Conservation (phyloP, 2,888 invertebrate genomes). For the Lepidochrysops patricia region DNA sequence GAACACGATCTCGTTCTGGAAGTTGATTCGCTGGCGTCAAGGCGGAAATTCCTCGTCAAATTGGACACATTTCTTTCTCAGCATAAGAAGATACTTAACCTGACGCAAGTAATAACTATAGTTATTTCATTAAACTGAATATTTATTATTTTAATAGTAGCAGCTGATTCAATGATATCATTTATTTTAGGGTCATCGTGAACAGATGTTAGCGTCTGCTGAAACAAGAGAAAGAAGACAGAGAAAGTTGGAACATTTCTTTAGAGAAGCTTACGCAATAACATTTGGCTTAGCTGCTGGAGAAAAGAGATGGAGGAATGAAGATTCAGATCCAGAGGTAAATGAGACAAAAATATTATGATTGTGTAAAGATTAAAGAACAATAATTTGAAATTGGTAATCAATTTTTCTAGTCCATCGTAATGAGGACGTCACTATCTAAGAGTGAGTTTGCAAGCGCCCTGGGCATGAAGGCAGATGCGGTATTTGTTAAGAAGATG, state of each 20-base stretch:
- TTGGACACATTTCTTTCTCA: conserved; percentile 88
- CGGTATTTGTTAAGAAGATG: conserved; percentile 97
- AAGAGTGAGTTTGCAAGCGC: conserved; percentile 96
- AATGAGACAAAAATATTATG: no score
- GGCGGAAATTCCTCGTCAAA: conserved; percentile 90
- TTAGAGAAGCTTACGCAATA: conserved; percentile 94
- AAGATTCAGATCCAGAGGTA: conserved; percentile 85
- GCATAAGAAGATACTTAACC: conserved; percentile 87
- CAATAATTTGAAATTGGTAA: background rate
- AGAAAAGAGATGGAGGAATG: conserved; percentile 83
- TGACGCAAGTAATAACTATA: conserved; percentile 73
- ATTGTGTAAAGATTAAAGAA: no score
- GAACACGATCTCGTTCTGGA: conserved; percentile 96
- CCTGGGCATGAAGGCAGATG: conserved; percentile 94
- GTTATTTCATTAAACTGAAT: background rate
- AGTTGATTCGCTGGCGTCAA: conserved; percentile 85
- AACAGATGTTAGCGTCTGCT: conserved; percentile 91
- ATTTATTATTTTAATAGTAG: background rate
- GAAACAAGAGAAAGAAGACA: conserved; percentile 96
- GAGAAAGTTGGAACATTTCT: conserved; percentile 94
- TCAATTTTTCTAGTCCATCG: conserved; percentile 78
- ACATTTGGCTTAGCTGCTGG: conserved; percentile 93
- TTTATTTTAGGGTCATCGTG: conserved; percentile 77
- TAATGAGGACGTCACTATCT: conserved; percentile 93
- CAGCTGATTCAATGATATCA: background rate